Conservation (phyloP, 2,113 vertebrate genomes). For the Neodontobutis hainanensis region DNA sequence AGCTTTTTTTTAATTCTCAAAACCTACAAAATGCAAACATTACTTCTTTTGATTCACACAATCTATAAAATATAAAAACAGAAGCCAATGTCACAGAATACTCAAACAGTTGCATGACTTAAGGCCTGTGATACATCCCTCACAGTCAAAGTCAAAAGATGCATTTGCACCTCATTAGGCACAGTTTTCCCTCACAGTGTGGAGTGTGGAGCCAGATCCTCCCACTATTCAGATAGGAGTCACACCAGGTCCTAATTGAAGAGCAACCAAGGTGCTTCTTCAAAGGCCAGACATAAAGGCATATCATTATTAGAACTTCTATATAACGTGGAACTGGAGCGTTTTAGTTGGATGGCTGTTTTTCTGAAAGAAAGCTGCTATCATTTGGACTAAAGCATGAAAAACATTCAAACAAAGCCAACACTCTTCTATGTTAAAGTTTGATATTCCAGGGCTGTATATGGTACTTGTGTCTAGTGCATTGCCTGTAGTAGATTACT, state of each 20-base stretch:
- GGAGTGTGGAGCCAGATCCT: neutral
- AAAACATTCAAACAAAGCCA: too few species aligned
- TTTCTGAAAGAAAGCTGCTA: too few species aligned
- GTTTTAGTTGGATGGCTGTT: too few species aligned
- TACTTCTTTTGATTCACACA: neutral
- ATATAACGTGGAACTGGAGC: neutral
- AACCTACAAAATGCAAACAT: neutral
- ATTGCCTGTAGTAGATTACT: too few species aligned
- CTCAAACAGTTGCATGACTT: neutral
- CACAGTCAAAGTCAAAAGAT: constrained; percentile 7
- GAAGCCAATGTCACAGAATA: neutral
- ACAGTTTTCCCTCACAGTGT: neutral
- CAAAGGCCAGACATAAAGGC: neutral
- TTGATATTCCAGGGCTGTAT: too few species aligned
- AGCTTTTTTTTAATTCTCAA: neutral
- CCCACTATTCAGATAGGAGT: neutral
- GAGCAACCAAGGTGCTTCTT: neutral
- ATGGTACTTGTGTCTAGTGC: too few species aligned
- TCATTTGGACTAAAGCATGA: too few species aligned
- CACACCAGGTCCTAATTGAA: neutral
- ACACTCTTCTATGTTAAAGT: too few species aligned
- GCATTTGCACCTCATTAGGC: constrained; percentile 19
- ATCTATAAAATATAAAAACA: neutral
- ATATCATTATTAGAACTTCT: too few species aligned
- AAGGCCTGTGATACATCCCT: neutral